Evolutionary conservation across 1,140 invertebrate genomes (phyloP).

Genomic region (Sarcophaga peregrina): DNA sequence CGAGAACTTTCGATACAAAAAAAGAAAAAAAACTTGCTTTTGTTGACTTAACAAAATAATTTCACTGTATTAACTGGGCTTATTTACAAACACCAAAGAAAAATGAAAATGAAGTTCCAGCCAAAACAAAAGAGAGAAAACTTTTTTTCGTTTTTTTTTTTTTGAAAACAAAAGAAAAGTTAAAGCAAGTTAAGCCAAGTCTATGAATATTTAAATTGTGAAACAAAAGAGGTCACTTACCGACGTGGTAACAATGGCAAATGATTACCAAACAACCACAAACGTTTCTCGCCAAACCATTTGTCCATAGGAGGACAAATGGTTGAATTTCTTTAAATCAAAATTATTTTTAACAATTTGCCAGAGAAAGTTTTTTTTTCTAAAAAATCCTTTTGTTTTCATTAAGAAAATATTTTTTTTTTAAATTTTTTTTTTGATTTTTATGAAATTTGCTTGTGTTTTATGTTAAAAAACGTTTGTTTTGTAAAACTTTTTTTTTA

Average conservation of each 20-base stretch:
- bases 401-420: background rate
- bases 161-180: too few species aligned
- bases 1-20: background rate
- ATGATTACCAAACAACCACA: slow-evolving; percentile 88
- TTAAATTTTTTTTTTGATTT: background rate
- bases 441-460: background rate
- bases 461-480: background rate
- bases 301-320: slow-evolving; percentile 76
- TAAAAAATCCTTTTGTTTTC: background rate
- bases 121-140: too few species aligned
- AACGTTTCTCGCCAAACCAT: slow-evolving; percentile 87
- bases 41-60: background rate
- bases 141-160: too few species aligned
- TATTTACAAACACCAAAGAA: background rate
- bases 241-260: slow-evolving; percentile 82
- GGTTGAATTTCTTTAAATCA: slow-evolving; percentile 34
- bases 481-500: background rate
- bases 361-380: background rate
- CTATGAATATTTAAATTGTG: background rate
- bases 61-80: background rate
- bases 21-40: too few species aligned
- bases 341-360: slow-evolving; percentile 1
- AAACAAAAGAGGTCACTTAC: slow-evolving; percentile 66
- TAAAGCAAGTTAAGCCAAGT: too few species aligned
- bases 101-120: background rate